Evolutionary conservation across 2,888 invertebrate genomes (phyloP), one percentile per base, ranked within the genome.

Genomic region (Argyra leucocephala): DNA sequence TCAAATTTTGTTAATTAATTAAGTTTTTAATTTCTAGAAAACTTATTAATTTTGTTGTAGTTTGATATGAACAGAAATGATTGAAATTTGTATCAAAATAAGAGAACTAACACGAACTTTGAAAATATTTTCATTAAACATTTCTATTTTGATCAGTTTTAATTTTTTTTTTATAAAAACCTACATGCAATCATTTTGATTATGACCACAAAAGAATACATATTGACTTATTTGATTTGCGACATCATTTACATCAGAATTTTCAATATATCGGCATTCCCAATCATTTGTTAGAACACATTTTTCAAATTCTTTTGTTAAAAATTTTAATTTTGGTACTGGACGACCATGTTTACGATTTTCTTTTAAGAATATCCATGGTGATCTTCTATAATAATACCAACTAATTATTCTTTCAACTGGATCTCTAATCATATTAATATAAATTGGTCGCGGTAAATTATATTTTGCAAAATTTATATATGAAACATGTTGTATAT

Each of bases 201-300:
- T 88, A 77, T 94, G 92, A 3, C 94, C 94, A 75, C 93, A 94
- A 80, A 94, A 94, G 81, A 93, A 93, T 73, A 93, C 85, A 0
- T 90, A 89, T 75, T 93, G 92, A 24, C 93, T 81, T 63, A 92
- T 84, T 77, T 93, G 93, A 80, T 93, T 93, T 0, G 91, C 91
- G 70, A 91, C 90, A 3, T 88, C 88, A 76, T 92, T 91, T 73
- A 89, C 85, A 12, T 86, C 85, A 73, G 91, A 89, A 0, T 92
- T 92, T 74, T 88, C 91, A 64, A 88, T 78, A 78, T 92, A 93
- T 66, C 86, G 85, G 73, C 93, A 93, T 76, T 92, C 85, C 12
- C 88, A 83, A 77, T 93, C 90, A 0, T 89, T 88, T 61, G 86
- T 87, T 69, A 88, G 78, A 22, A 93, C 91, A 74, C 93, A 93